These are phyloP conservation scores for Sialis lutaria DNA, from an alignment of 2,888 invertebrate genomes.

Conservation along the genomic window DNA sequence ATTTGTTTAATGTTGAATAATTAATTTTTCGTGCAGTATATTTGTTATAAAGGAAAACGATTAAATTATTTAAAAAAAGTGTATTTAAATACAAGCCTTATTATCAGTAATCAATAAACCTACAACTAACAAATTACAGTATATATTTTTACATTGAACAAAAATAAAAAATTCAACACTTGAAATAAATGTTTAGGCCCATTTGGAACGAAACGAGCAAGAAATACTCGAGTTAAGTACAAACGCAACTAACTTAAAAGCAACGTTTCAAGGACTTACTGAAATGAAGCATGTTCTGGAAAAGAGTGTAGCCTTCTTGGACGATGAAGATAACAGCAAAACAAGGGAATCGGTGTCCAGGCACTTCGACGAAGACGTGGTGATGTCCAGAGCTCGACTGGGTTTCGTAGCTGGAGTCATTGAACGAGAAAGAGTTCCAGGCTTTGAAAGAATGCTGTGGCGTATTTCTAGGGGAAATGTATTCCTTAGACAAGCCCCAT, in stretches of 20 bases:
- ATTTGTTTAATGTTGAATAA: no score
- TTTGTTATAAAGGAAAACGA: no score
- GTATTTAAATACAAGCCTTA: no score
- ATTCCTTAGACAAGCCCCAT: slow-evolving; percentile 74
- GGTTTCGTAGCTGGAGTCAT: slow-evolving; percentile 87
- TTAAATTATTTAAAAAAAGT: no score
- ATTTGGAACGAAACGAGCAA: slow-evolving; percentile 88
- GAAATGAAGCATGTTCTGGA: slow-evolving; percentile 82
- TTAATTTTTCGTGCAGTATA: no score
- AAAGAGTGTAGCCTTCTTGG: slow-evolving; percentile 82
- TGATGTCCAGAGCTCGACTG: slow-evolving; percentile 34
- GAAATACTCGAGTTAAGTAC: slow-evolving; percentile 86
- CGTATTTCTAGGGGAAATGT: slow-evolving; percentile 84
- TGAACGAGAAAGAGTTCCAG: slow-evolving; percentile 68
- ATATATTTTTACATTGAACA: no score
- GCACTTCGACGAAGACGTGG: slow-evolving; percentile 15
- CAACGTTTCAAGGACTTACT: slow-evolving; percentile 78
- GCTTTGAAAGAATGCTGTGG: slow-evolving; percentile 88
- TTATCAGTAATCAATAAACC: no score
- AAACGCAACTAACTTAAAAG: slow-evolving; percentile 81
- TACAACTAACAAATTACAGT: no score
- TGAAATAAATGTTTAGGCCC: slow-evolving; percentile 35
- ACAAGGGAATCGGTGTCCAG: slow-evolving; percentile 44
- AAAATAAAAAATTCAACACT: no score
- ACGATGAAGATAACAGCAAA: slow-evolving; percentile 55